Conservation (phyloP, 1,140 invertebrate species). For the Heterodera schachtii region DNA sequence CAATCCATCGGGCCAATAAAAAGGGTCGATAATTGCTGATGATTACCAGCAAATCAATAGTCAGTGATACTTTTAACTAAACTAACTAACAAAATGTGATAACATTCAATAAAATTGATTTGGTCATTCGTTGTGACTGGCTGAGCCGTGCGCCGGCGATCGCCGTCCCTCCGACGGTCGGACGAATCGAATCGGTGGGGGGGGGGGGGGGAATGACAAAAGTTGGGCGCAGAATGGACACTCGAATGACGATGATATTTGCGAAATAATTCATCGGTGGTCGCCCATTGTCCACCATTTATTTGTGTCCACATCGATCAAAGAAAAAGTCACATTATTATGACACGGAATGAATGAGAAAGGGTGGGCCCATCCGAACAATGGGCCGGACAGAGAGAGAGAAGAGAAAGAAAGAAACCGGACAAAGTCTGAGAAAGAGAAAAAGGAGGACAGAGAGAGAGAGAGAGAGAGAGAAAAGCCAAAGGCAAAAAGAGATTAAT, state of each 20-base stretch:
- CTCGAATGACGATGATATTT: neutral
- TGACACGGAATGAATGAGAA: neutral
- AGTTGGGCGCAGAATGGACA: neutral
- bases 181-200: neutral
- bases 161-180: neutral
- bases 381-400: no score
- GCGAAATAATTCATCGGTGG: neutral
- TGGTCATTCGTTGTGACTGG: neutral
- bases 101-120: neutral
- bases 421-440: no score
- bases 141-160: neutral
- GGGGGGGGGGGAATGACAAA: constrained; percentile 1
- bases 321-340: neutral
- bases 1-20: no score
- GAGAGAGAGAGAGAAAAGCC: no score
- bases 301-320: neutral
- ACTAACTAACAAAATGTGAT: no score
- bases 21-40: no score
- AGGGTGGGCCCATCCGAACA: no score
- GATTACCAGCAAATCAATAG: no score
- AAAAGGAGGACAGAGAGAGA: no score
- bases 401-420: no score
- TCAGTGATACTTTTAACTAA: neutral
- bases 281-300: neutral
- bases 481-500: no score